Conservation (phyloP, 2,888 invertebrate genomes). For the Clistopyga incitator region DNA sequence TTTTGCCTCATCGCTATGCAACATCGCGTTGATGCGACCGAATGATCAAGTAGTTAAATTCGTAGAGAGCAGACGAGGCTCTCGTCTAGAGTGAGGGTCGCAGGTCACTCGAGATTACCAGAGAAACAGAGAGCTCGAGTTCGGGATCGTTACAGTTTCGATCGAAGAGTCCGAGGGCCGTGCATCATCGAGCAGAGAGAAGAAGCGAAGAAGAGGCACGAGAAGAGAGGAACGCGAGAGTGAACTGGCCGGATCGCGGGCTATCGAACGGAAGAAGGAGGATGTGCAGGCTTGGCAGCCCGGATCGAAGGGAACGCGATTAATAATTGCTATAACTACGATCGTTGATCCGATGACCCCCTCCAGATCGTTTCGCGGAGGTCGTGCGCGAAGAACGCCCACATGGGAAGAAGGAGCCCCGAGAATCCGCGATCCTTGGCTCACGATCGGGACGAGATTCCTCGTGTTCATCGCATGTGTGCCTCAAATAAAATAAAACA, state of each 20-base stretch:
- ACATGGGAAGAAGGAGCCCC: constrained; percentile 72
- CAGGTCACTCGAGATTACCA: constrained; percentile 55
- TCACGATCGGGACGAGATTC: constrained; percentile 63
- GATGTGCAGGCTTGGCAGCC: constrained; percentile 59
- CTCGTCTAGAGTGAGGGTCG: constrained; percentile 56
- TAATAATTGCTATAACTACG: constrained; percentile 77
- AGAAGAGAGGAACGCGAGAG: constrained; percentile 33
- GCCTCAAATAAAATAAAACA: constrained; percentile 3
- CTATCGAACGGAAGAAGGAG: constrained; percentile 58
- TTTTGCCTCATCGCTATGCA: constrained; percentile 3
- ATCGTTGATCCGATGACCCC: constrained; percentile 80
- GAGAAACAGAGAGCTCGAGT: constrained; percentile 34
- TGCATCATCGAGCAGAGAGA: constrained; percentile 57
- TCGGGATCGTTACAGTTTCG: constrained; percentile 68
- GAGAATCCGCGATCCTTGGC: constrained; percentile 60
- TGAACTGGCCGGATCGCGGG: constrained; percentile 53
- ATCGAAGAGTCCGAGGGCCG: constrained; percentile 56
- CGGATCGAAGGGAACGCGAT: constrained; percentile 73
- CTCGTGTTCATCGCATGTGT: constrained; percentile 38
- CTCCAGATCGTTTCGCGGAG: constrained; percentile 75
- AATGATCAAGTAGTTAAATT: constrained; percentile 63
- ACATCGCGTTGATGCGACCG: constrained; percentile 8
- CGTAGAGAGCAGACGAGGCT: constrained; percentile 33
- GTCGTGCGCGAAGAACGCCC: constrained; percentile 76
- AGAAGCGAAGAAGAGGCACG: neutral